Evolutionary conservation across 2,888 invertebrate species (phyloP), one percentile per base, ranked within the genome.

Genomic region (Eudemis profundana): DNA sequence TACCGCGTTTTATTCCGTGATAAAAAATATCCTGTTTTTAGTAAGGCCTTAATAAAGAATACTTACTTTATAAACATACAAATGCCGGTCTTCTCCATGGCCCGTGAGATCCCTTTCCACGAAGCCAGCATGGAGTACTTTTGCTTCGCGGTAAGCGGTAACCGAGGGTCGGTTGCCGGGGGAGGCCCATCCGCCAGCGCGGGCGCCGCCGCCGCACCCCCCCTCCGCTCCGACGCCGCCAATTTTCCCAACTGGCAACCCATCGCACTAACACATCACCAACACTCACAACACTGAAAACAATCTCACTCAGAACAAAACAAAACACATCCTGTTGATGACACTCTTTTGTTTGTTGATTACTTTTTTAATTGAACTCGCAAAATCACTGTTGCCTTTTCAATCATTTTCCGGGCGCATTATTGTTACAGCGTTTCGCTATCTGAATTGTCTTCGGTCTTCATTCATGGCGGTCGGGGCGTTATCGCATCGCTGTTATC

Each of bases 21-120:
- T n/a, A n/a, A n/a, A n/a, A n/a, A n/a, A n/a, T n/a, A n/a, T n/a
- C n/a, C n/a, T n/a, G n/a, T n/a, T n/a, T n/a, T n/a, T n/a, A 23
- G 5, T 23, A 3, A 23, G 23, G 23, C 5, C 5, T 1, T 7
- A n/a, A 1, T n/a, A 0, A 33, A 14, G 3, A 7, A 3, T 14
- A 95, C 96, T 95, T 92, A 97, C 97, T 96, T 97, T 86, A 97
- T 93, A 87, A 98, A 97, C 97, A 98, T 98, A 89, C 95, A 95
- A 74, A 97, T 95, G 56, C 97, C 97, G 49, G 97, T 97, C 61
- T 96, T 95, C 86, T 97, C 96, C 94, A 97, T 96, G 12, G 97
- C 97, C 71, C 97, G 93, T 71, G 96, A 95, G 75, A 98, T 97
- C 27, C 96, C 97, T 79, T 97, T 97, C 98, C 98, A 98, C 10